Evolutionary conservation across 1,140 invertebrate species (phyloP).

Genomic region (Caenorhabditis remanei): DNA sequence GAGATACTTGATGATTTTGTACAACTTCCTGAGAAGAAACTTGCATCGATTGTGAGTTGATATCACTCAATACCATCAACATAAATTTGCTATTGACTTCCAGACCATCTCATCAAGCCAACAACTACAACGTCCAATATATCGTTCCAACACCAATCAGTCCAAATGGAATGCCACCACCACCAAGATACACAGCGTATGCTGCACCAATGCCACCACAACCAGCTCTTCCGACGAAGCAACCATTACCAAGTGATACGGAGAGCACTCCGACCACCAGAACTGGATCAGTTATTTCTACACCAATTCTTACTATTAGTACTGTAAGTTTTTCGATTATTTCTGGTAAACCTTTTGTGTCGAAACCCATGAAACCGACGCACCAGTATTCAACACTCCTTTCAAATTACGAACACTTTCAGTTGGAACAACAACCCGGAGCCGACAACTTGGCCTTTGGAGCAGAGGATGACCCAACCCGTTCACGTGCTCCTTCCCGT

Average conservation of each 20-base stretch:
- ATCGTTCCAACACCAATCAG: conserved; percentile 40
- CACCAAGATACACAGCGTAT: conserved; percentile 27
- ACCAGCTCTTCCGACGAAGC: not conserved
- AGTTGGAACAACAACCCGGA: not conserved
- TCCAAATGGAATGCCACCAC: conserved; percentile 33
- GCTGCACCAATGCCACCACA: not conserved
- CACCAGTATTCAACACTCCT: too few species aligned
- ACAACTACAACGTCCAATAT: conserved; percentile 28
- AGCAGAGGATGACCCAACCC: not conserved
- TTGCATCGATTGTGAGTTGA: conserved; percentile 6
- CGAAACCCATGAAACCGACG: too few species aligned
- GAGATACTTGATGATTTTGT: conserved; percentile 24
- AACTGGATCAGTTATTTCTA: conserved; percentile 2
- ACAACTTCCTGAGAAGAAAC: conserved; percentile 36
- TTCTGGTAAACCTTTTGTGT: too few species aligned
- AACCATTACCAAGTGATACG: not conserved
- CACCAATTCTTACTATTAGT: not conserved
- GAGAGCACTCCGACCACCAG: not conserved
- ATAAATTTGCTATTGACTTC: not conserved
- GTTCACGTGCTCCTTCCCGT: not conserved
- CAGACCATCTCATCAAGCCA: conserved; percentile 2
- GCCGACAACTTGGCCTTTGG: conserved; percentile 6
- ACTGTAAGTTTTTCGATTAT: not conserved
- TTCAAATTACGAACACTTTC: not conserved
- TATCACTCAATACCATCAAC: too few species aligned